Conservation (phyloP, 2,797 vertebrate species). For the Vultur gryphus region DNA sequence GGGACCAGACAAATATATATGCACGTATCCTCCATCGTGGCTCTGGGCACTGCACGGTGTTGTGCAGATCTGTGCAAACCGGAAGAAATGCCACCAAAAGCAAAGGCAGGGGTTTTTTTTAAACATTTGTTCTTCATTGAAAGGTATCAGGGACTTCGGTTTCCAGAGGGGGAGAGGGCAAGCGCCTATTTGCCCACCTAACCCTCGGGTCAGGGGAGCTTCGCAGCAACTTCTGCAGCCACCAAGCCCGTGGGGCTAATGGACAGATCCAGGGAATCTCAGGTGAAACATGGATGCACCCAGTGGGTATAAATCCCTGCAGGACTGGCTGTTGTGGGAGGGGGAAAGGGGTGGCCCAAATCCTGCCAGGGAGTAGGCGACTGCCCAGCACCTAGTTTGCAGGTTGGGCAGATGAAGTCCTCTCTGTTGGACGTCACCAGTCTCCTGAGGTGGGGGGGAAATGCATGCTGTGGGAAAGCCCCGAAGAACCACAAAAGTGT, state of each 20-base stretch:
- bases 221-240: not conserved
- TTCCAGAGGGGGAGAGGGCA: not conserved
- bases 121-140: not conserved
- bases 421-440: accelerated
- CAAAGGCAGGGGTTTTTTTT: not conserved
- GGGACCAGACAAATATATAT: not conserved
- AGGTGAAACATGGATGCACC: not conserved
- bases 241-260: not conserved
- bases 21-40: accelerated
- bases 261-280: not conserved
- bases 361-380: not conserved
- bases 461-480: not conserved
- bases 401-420: not conserved
- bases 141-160: not conserved
- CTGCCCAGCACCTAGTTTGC: not conserved
- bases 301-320: not conserved
- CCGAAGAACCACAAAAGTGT: not conserved
- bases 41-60: not conserved
- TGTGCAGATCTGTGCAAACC: not conserved
- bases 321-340: not conserved
- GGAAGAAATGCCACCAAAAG: not conserved
- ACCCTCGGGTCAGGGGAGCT: not conserved
- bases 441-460: not conserved
- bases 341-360: not conserved
- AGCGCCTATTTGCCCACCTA: not conserved